These are phyloP conservation scores for Scrobipalpa costella DNA, from an alignment of 2,888 invertebrate species.

Conservation along the genomic window DNA sequence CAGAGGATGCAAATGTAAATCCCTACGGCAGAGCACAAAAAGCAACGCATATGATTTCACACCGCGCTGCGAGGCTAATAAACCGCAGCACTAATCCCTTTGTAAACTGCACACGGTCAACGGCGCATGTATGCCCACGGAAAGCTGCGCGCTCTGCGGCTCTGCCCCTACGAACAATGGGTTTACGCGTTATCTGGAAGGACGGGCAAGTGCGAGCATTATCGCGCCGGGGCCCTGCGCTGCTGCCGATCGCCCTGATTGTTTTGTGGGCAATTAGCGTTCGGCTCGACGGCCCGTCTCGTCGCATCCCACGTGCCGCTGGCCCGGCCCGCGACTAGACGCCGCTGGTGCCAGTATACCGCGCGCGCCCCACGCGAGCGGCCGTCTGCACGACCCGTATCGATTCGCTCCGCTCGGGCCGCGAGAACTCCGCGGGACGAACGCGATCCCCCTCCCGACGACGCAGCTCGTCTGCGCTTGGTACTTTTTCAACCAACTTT, in stretches of 20 bases:
- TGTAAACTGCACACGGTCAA: conserved; percentile 1
- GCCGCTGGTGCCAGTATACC: conserved; percentile 56
- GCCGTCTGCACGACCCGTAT: conserved; percentile 47
- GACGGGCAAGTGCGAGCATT: conserved; percentile 55
- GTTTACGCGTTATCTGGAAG: conserved; percentile 50
- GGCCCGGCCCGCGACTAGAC: conserved; percentile 32
- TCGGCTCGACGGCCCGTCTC: conserved; percentile 48
- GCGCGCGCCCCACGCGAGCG: conserved; percentile 74
- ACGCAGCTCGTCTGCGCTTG: conserved; percentile 38
- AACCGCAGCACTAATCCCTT: conserved; percentile 21
- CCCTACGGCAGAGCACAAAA: conserved; percentile 1
- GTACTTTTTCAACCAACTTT: conserved; percentile 45
- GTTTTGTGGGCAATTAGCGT: conserved; percentile 79
- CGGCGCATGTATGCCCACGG: background rate
- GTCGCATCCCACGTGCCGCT: conserved; percentile 54
- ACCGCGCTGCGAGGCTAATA: conserved; percentile 1
- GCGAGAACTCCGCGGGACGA: conserved; percentile 45
- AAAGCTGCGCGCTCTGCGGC: background rate
- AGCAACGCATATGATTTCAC: background rate
- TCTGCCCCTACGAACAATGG: conserved; percentile 43
- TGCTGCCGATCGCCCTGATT: conserved; percentile 65
- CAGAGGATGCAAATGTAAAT: background rate
- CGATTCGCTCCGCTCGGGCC: conserved; percentile 37
- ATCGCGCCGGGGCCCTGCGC: conserved; percentile 48
- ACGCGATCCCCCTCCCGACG: conserved; percentile 35